Conservation (phyloP, 2,888 invertebrate genomes). For the Torymus texanus region DNA sequence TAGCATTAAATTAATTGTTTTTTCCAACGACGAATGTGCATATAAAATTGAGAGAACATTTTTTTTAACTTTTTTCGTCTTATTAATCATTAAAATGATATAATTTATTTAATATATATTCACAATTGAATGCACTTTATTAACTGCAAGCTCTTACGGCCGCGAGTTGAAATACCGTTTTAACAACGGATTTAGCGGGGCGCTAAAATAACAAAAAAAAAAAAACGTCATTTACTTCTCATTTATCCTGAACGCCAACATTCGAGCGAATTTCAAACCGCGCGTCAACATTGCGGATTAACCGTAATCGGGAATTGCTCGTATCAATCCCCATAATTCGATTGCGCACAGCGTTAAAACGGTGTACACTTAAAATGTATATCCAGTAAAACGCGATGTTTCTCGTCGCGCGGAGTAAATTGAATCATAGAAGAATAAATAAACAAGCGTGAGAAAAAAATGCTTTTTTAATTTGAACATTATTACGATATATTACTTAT, state of each 20-base stretch:
- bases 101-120: too few relatives aligned
- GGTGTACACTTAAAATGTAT: neutral
- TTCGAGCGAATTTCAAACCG: constrained; percentile 3
- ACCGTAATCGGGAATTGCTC: constrained; percentile 31
- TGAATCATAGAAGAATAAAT: neutral
- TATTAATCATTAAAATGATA: too few relatives aligned
- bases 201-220: neutral
- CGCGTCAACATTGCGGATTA: constrained; percentile 8
- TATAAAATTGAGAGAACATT: too few relatives aligned
- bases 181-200: neutral
- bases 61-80: too few relatives aligned
- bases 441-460: too few relatives aligned
- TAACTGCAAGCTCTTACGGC: neutral
- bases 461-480: too few relatives aligned
- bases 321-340: constrained; percentile 36
- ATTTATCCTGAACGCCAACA: constrained; percentile 27
- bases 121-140: neutral
- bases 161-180: neutral
- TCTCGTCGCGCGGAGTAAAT: neutral
- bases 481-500: too few relatives aligned
- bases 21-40: too few relatives aligned
- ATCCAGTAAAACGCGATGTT: neutral
- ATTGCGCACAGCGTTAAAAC: constrained; percentile 11
- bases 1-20: too few relatives aligned
- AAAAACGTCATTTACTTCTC: constrained; percentile 19